phyloP scores from a whole-genome alignment of 2,888 invertebrate genomes.

The Lymantria monacha region DNA sequence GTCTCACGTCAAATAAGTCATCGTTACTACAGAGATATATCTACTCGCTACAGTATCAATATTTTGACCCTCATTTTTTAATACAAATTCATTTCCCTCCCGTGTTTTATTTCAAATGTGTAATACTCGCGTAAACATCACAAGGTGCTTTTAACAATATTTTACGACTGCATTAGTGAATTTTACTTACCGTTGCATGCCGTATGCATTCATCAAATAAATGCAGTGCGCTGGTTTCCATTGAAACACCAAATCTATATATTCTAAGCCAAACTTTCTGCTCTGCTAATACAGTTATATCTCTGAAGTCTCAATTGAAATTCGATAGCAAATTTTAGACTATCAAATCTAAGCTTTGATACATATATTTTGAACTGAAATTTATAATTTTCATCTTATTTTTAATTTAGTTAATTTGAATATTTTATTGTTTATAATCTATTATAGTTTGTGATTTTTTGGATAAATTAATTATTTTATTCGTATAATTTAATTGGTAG shows the following conservation, averaged over 20 bases:
- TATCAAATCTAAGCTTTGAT: slow-evolving; percentile 33
- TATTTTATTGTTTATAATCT: background rate
- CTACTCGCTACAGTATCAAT: too few relatives aligned
- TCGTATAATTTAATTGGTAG: too few relatives aligned
- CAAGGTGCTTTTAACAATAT: background rate
- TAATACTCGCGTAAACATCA: background rate
- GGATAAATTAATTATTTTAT: too few relatives aligned
- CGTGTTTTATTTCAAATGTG: too few relatives aligned
- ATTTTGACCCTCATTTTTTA: too few relatives aligned
- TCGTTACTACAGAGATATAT: too few relatives aligned
- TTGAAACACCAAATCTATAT: background rate
- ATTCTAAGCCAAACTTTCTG: slow-evolving; percentile 1
- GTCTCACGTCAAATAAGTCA: too few relatives aligned
- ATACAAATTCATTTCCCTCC: too few relatives aligned
- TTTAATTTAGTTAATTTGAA: slow-evolving; percentile 12
- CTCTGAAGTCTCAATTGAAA: slow-evolving; percentile 31
- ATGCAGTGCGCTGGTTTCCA: background rate
- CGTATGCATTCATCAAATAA: background rate
- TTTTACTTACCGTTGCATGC: background rate
- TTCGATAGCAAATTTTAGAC: slow-evolving; percentile 31
- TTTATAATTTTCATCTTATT: slow-evolving; percentile 23
- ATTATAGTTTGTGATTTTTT: too few relatives aligned
- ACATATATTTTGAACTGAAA: slow-evolving; percentile 24
- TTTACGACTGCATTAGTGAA: background rate
- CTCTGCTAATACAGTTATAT: slow-evolving; percentile 21